A percentile compares a stretch with the other conserved stretches of the same genome.
Evolutionary conservation across 2,888 invertebrate species (phyloP).

Genomic region (Galeopsomyia nigrocyanea): DNA sequence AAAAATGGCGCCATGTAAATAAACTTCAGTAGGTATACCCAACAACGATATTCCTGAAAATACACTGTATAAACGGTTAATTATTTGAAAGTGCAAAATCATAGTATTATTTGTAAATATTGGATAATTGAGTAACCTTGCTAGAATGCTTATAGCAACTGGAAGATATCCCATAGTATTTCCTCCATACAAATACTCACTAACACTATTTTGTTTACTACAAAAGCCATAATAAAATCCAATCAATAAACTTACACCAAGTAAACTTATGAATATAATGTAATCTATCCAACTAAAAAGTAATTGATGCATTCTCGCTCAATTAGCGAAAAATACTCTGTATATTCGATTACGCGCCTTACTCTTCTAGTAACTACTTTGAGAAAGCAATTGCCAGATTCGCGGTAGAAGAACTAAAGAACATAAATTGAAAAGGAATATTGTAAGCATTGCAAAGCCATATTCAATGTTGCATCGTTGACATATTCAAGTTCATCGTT

Average conservation of each 20-base stretch:
- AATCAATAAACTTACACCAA: slow-evolving; percentile 71
- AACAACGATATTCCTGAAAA: slow-evolving; percentile 82
- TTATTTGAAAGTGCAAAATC: not conserved
- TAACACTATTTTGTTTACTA: slow-evolving; percentile 73
- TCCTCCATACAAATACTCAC: slow-evolving; percentile 80
- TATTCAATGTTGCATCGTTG: too few species aligned
- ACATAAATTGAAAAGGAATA: too few species aligned
- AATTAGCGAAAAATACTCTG: too few species aligned
- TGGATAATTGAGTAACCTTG: slow-evolving; percentile 70
- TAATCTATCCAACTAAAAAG: slow-evolving; percentile 72
- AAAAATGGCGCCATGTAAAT: slow-evolving; percentile 80
- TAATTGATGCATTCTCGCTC: too few species aligned
- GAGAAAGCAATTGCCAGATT: too few species aligned
- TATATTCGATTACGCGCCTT: too few species aligned
- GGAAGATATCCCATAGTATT: slow-evolving; percentile 81
- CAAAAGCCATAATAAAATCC: slow-evolving; percentile 75
- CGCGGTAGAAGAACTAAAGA: too few species aligned
- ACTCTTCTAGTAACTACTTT: too few species aligned
- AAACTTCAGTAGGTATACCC: slow-evolving; percentile 82
- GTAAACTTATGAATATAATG: slow-evolving; percentile 70
- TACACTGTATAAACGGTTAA: slow-evolving; percentile 72
- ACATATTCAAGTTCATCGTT: too few species aligned
- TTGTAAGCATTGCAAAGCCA: too few species aligned
- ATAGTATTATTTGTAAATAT: not conserved
- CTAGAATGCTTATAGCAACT: slow-evolving; percentile 79